Evolutionary conservation across 2,797 vertebrate genomes (phyloP), one percentile per base, ranked within the genome.

Genomic region (Poliocrania exsul): DNA sequence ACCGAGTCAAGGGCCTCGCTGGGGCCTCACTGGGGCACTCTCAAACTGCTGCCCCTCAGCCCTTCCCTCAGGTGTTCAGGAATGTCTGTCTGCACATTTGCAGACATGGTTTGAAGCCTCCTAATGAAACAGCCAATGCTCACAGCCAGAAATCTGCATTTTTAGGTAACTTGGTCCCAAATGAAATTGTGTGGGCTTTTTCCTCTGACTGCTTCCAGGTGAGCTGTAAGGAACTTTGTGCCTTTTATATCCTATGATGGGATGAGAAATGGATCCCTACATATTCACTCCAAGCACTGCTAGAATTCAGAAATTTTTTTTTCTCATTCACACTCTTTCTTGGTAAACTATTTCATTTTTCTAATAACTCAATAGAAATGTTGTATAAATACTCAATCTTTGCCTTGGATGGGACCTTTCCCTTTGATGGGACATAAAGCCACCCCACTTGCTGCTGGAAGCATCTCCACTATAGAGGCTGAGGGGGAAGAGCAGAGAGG

Each of bases 391-490:
- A 81, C 64, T 93, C 64, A 21, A 26, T 90, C n/a, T 90, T 89
- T 88, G 57, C 49, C 35, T 90, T 81, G 51, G 77, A 58, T 66
- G 92, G 53, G 70, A 85, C 53, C 67, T 93, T 88, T 83, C 72
- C 40, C 38, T 90, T 91, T 72, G 83, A 56, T 60, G 92, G 60
- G 75, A 80, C 37, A 74, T 84, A 86, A 82, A 78, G 84, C 67
- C 56, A 96, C 96, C 94, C 95, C 82, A 81, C 96, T 97, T 96
- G 98, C 97, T 98, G 96, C 92, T 97, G 92, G 96, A 98, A 80
- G 97, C 97, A 96, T 98, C 98, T 98, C 98, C 97, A 97, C 97
- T 98, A 97, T 93, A 95, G 97, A 97, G 98, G 98, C 98, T 98
- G 98, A 98, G 97, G 93, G 28, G 57, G 83, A 94, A 96, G 85